Base-by-base conservation (phyloP, 1,140 invertebrate genomes). In the Drosophila albomicans region DNA sequence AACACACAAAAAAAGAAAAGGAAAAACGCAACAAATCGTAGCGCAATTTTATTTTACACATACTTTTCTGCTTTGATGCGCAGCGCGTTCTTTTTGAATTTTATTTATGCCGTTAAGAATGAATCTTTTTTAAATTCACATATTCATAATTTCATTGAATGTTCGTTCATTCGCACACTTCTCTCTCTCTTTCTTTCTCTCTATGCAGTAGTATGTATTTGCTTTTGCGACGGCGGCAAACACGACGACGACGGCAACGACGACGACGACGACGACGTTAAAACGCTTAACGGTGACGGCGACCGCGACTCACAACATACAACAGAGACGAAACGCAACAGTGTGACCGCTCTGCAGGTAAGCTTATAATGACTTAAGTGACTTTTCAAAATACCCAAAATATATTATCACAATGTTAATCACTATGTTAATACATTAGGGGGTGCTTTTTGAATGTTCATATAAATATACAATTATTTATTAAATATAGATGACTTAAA, bases 311-410 rank as follows among this genome's bases (percentile, higher is more conserved):
- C 30, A 66, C 54, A 65, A 65, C 52, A 65, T 32, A 30, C 20
- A 62, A 48, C 25, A 48, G n/a, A 48, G n/a, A 45, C 43, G n/a
- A 49, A 11, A 15, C 13, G 8, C 25, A 45, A 28, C 49, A 63
- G 59, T 70, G 67, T 72, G 69, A 51, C 69, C 69, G 69, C 3
- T 51, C 8, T 30, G n/a, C 62, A 7, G 25, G 13, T 35, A 46
- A 30, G 0, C 2, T 5, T 4, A 10, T 46, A 54, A 72, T 57
- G 15, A 20, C 2, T 3, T 5, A 13, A 11, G 8, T 5, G 11
- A 3, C 8, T 10, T 10, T 38, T 38, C 7, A 38, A 46, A 7
- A 45, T n/a, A n/a, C 20, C 35, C 7, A 5, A 32, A 32, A 32
- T 32, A 32, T 32, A 32, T 32, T 25, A 25, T 25, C 20, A 25